These are phyloP conservation scores for Halyomorpha halys DNA, from an alignment of 1,140 invertebrate species.

Conservation along the genomic window DNA sequence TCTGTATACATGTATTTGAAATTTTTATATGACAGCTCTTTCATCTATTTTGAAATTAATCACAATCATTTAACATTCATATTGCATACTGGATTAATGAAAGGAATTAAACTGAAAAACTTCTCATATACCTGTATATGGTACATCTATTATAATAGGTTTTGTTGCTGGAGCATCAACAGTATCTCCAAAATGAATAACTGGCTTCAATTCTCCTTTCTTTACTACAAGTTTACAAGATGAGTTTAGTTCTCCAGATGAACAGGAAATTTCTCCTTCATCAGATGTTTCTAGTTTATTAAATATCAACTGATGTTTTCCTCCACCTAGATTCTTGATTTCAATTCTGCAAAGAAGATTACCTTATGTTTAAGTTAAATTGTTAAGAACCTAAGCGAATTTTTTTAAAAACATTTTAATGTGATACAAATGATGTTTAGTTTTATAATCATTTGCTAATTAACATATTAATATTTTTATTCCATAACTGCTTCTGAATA, in stretches of 20 bases:
- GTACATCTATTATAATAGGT: constrained; percentile 75
- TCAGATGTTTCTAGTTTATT: constrained; percentile 70
- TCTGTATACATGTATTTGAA: too few relatives aligned
- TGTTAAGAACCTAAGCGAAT: too few relatives aligned
- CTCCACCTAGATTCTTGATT: constrained; percentile 82
- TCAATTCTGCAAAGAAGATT: constrained; percentile 49
- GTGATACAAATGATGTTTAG: too few relatives aligned
- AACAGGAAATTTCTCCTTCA: constrained; percentile 73
- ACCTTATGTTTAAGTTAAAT: background rate
- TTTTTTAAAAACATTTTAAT: too few relatives aligned
- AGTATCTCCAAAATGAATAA: constrained; percentile 66
- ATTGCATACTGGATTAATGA: too few relatives aligned
- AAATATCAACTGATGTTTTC: constrained; percentile 82
- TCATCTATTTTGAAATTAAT: too few relatives aligned
- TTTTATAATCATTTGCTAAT: too few relatives aligned
- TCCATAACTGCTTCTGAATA: too few relatives aligned
- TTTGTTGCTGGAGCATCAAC: constrained; percentile 69
- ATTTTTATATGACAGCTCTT: too few relatives aligned
- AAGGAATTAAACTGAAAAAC: too few relatives aligned
- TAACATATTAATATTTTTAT: too few relatives aligned
- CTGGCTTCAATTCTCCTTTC: constrained; percentile 72
- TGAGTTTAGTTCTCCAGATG: constrained; percentile 68
- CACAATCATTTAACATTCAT: too few relatives aligned
- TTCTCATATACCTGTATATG: constrained; percentile 86
- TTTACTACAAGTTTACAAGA: constrained; percentile 71